phyloP scores from a whole-genome alignment of 2,888 invertebrate genomes.

The Drosophila anomelani region DNA sequence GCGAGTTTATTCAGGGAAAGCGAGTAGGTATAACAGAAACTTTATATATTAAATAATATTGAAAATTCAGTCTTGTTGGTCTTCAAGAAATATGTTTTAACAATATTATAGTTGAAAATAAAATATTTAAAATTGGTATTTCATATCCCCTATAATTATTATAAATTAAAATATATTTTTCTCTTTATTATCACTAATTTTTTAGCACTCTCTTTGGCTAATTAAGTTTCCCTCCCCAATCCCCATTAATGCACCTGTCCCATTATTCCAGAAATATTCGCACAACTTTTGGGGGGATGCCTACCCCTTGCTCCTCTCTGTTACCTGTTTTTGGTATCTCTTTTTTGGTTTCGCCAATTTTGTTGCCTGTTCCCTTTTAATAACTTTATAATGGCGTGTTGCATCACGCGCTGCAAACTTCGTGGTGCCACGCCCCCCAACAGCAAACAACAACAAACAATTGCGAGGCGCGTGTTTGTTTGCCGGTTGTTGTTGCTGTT shows the following conservation, averaged over 20 bases:
- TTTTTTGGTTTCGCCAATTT: conserved; percentile 13
- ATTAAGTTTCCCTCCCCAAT: conserved; percentile 7
- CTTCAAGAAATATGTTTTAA: too few species aligned
- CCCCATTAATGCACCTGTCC: conserved; percentile 19
- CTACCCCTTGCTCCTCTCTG: background rate
- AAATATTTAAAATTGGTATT: background rate
- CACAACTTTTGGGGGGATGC: conserved; percentile 5
- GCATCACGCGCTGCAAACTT: conserved; percentile 72
- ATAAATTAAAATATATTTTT: background rate
- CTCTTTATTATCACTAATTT: background rate
- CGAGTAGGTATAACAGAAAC: background rate
- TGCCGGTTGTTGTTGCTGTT: conserved; percentile 14
- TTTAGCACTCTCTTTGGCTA: conserved; percentile 2
- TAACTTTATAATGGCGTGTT: conserved; percentile 82
- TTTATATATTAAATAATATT: background rate
- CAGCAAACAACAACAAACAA: conserved; percentile 50
- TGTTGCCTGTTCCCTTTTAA: conserved; percentile 72
- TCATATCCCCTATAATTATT: background rate
- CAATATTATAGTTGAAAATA: background rate
- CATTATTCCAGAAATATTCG: conserved; percentile 20
- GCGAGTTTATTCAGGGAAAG: background rate
- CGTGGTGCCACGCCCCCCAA: conserved; percentile 66
- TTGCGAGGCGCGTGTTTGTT: conserved; percentile 25
- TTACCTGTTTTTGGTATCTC: conserved; percentile 56
- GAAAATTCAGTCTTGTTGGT: background rate